Evolutionary conservation across 1,140 invertebrate species (phyloP).

Genomic region (Zophobas atratus): DNA sequence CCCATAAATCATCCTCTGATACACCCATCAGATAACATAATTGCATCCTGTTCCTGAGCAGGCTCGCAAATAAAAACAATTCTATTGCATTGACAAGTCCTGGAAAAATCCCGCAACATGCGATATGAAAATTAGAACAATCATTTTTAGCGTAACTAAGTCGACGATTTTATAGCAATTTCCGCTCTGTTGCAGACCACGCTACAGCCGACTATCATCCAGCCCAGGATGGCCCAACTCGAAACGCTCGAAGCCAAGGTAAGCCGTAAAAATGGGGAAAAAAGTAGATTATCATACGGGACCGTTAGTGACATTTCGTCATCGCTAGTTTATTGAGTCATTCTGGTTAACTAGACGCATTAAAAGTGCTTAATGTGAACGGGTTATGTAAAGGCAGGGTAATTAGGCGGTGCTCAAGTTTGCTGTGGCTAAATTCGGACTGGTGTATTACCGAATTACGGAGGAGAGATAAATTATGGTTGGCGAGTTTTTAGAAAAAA

Average conservation of each 20-base stretch:
- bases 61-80: not conserved
- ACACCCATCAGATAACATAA: not conserved
- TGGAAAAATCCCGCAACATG: not conserved
- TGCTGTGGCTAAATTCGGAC: too few relatives aligned
- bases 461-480: not conserved
- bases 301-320: conserved; percentile 34
- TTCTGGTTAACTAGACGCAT: not conserved
- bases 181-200: conserved; percentile 60
- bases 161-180: not conserved
- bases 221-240: conserved; percentile 79
- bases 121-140: not conserved
- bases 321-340: conserved; percentile 20
- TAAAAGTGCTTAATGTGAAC: conserved; percentile 4
- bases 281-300: conserved; percentile 13
- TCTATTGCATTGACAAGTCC: not conserved
- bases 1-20: not conserved
- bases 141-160: not conserved
- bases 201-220: conserved; percentile 61
- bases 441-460: not conserved
- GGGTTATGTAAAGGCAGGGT: not conserved
- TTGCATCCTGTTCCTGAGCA: not conserved
- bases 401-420: not conserved
- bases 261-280: conserved; percentile 58
- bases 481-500: not conserved
- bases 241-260: conserved; percentile 87